Base-by-base conservation (phyloP, 2,797 vertebrate species). In the Ptychadena robeensis region DNA sequence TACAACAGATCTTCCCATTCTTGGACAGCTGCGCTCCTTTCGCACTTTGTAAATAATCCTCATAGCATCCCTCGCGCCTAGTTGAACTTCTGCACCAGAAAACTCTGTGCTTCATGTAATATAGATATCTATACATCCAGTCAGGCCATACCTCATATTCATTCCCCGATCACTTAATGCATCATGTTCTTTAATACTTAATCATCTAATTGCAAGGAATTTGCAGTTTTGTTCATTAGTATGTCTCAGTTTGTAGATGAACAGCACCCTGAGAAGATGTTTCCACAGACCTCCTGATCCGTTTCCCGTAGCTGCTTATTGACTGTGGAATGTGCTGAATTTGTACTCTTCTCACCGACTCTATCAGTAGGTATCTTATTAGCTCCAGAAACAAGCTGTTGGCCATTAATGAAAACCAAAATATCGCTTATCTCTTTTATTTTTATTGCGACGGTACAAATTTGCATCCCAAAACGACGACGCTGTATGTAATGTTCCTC, bases 141-240 rank as follows among this genome's bases (percentile, higher is more conserved):
- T 22, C 34, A 37, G 18, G 57, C 53, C 14, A 44, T 75, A 70
- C 35, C 25, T 73, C 40, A 66, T 65, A 59, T 25, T 69, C 77
- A 77, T 77, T 40, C 73, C 71, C 57, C 48, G 53, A 64, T 71
- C 57, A 63, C 53, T n/a, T 57, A 70, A 30, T 25, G 27, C 48
- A 44, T 32, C 70, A 32, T 37, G 63, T 59, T 69, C 64, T 82
- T 83, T 70, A 72, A 69, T 78, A 72, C 35, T 77, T 71, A 71
- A 77, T 22, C 31, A 31, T 63, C 61, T 83, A 83, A 83, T 77
- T 59, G 73, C 71, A 67, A 64, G 72, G 69, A 61, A 82, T 63
- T 77, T 68, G 59, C 68, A 72, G 34, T 32, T 44, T 27, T 31
- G 67, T 78, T 82, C 73, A 76, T 82, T 76, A 77, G 57, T 65